phyloP scores from a whole-genome alignment of 30 jellyfish, hydroid and myxozoan genomes.

The Morbakka virulenta region DNA sequence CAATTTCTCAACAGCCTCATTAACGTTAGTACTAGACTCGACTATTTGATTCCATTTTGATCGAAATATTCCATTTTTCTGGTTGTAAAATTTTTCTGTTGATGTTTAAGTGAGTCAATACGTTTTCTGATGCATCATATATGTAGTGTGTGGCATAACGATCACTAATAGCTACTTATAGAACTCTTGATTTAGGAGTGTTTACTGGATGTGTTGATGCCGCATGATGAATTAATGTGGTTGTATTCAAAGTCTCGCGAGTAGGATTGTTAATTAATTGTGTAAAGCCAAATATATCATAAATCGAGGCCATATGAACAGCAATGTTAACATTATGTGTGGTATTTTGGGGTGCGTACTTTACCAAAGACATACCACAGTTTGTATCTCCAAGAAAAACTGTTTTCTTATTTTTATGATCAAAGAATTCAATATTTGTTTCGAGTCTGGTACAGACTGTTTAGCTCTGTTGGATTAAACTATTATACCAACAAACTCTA shows the following conservation, averaged over 20 bases:
- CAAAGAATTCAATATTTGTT: slow-evolving; percentile 9
- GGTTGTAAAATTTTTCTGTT: slow-evolving; percentile 17
- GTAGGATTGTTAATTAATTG: slow-evolving; percentile 37
- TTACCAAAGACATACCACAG: slow-evolving; percentile 19
- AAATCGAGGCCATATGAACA: slow-evolving; percentile 40
- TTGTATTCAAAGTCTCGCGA: slow-evolving; percentile 28
- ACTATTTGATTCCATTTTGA: neutral
- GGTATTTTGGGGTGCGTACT: slow-evolving; percentile 16
- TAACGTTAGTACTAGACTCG: no score
- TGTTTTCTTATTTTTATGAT: slow-evolving; percentile 21
- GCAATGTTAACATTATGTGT: slow-evolving; percentile 29
- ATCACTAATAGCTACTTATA: slow-evolving; percentile 19
- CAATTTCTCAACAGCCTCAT: slow-evolving; percentile 14
- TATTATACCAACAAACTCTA: no score
- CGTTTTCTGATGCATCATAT: slow-evolving; percentile 24
- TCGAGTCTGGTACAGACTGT: slow-evolving; percentile 11
- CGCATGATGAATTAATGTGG: slow-evolving; percentile 8
- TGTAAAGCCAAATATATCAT: slow-evolving; percentile 36
- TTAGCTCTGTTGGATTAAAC: no score
- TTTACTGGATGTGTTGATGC: slow-evolving; percentile 24
- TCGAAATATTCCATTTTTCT: slow-evolving; percentile 27
- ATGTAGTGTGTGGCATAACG: no score
- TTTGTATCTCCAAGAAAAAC: slow-evolving; percentile 23
- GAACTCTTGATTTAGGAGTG: slow-evolving; percentile 33
- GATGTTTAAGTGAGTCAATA: slow-evolving; percentile 30